A percentile compares a stretch with the other conserved stretches of the same genome.
phyloP scores from a whole-genome alignment of 2,113 vertebrate genomes.

The Plotosus lineatus region DNA sequence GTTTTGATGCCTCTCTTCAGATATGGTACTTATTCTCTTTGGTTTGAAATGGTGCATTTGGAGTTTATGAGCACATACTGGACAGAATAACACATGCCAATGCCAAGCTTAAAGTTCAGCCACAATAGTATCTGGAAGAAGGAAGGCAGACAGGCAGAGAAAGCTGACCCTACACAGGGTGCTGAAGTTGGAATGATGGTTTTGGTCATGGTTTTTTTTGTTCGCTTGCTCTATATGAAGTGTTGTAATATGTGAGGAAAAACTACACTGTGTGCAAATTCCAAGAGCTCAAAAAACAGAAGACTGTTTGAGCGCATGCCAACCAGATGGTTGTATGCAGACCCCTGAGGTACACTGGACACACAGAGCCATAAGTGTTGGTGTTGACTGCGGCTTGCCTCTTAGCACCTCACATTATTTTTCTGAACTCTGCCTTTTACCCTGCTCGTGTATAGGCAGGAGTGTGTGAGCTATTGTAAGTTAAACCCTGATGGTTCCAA shows the following conservation, averaged over 20 bases:
- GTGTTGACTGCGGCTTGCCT: constrained; percentile 16
- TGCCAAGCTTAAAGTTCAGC: constrained; percentile 16
- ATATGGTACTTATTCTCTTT: constrained; percentile 23
- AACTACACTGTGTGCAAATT: constrained; percentile 25
- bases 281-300: constrained; percentile 32
- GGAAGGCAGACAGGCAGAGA: neutral
- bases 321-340: constrained; percentile 38
- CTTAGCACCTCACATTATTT: constrained; percentile 25
- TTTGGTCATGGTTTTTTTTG: constrained; percentile 17
- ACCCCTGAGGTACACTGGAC: constrained; percentile 34
- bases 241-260: constrained; percentile 31
- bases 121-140: constrained; percentile 7
- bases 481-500: constrained; percentile 6
- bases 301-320: constrained; percentile 21
- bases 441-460: neutral
- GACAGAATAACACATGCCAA: constrained; percentile 4
- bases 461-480: neutral
- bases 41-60: constrained; percentile 11
- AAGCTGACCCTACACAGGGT: neutral
- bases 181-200: constrained; percentile 10
- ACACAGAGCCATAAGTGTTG: constrained; percentile 35
- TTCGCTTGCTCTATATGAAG: constrained; percentile 21
- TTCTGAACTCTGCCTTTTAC: neutral
- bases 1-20: constrained; percentile 10
- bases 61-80: constrained; percentile 35